These are phyloP conservation scores for Trachymyrmex cornetzi DNA, from an alignment of 1,140 invertebrate species.

Conservation along the genomic window DNA sequence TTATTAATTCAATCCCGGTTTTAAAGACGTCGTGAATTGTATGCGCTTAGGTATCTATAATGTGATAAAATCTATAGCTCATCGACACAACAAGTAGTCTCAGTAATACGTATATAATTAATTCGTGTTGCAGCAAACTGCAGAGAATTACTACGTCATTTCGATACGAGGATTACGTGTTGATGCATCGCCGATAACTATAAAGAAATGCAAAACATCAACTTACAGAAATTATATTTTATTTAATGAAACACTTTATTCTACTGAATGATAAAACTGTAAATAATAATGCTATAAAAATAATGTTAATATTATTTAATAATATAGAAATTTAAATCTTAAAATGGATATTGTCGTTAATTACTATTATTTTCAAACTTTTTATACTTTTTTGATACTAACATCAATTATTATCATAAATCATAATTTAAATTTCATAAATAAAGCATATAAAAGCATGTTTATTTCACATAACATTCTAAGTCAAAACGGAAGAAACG, in stretches of 20 bases:
- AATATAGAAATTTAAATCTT: neutral
- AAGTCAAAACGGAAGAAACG: neutral
- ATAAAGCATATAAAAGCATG: neutral
- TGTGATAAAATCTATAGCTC: constrained; percentile 30
- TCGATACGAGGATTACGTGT: neutral
- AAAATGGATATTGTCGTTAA: neutral
- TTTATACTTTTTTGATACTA: neutral
- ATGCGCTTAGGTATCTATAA: neutral
- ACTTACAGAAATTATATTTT: neutral
- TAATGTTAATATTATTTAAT: neutral
- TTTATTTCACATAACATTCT: neutral
- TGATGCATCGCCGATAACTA: neutral
- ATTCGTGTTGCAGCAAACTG: constrained; percentile 33
- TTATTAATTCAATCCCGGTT: constrained; percentile 38
- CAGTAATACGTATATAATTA: constrained; percentile 26
- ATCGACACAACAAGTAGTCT: neutral
- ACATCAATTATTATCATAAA: neutral
- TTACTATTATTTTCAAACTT: neutral
- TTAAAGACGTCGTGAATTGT: constrained; percentile 1
- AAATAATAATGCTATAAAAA: neutral
- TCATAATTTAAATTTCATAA: constrained; percentile 2
- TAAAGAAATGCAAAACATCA: neutral
- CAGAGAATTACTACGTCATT: neutral
- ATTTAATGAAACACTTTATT: neutral
- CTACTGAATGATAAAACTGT: neutral